Base-by-base conservation (phyloP, 2,113 vertebrate species). In the Sceloporus undulatus region DNA sequence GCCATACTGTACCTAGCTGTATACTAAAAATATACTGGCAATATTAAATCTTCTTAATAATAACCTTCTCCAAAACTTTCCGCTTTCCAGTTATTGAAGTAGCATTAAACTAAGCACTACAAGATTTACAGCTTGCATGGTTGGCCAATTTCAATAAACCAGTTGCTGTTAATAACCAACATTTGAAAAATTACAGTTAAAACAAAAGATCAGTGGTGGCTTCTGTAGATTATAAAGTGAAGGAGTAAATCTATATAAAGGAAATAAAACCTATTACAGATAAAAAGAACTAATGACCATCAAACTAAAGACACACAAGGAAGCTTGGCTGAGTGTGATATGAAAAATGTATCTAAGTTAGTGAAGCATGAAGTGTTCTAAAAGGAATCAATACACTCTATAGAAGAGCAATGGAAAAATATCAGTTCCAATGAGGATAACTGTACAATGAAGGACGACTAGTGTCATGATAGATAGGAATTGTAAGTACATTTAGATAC, bases 91-190 rank as follows among this genome's bases (percentile, higher is more conserved):
- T 90, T 93, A 75, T 88, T 62, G 81, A 59, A 87, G 54, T 25
- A 84, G 1, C 54, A 91, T 87, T 91, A 91, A 81, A 85, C 29
- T 92, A 77, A 93, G 86, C 48, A 85, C 38, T 1, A 75, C 0
- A 18, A 0, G 0, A 91, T 92, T 89, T 91, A 73, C 25, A 88
- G 77, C 68, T 79, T 82, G 81, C 8, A n/a, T 90, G 65, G 56
- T 38, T 91, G 88, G 34, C 25, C 79, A 87, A 14, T 87, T 93
- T 94, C 89, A 89, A 81, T 91, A 91, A 91, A 89, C 14, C 52
- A n/a, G n/a, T 8, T 89, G 65, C 29, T 87, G 19, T 89, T 91
- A 89, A 90, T 74, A 87, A 10, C 4, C 71, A 88, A 4, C 19
- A 84, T 84, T 82, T 86, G 48, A 92, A 89, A 38, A 87, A 90